Evolutionary conservation across 2,888 invertebrate genomes (phyloP), one percentile per base, ranked within the genome.

Genomic region (Zelleria hepariella): DNA sequence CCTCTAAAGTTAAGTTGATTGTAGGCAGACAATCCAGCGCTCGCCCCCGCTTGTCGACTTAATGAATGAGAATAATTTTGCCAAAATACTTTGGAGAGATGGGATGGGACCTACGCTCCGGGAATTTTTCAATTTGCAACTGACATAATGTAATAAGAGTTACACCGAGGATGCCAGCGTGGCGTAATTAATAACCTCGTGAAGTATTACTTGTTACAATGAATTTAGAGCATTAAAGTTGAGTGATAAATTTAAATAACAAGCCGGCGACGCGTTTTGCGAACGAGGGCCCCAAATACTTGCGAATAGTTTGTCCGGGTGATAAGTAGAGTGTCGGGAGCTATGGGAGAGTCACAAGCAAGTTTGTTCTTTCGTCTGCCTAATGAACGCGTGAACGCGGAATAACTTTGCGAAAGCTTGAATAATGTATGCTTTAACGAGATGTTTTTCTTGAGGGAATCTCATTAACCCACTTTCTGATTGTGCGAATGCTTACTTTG

Each of bases 121-220:
- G 86, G 86, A 87, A 88, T 88, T 88, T 88, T 88, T 87, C 86
- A 88, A 88, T 87, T 88, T 86, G 85, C 85, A 83, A 84, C 87
- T 86, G 85, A 87, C 85, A 85, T 87, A 86, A 86, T 86, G 84
- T 86, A 82, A 87, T 88, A 86, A 88, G 86, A 86, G 82, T 87
- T 86, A 86, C 87, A 86, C 82, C 78, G 77, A 81, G 82, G 78
- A 86, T 83, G 84, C 83, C 75, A 74, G 78, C 79, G 80, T 82
- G 81, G 75, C 79, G 83, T 86, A 88, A 88, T 88, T 88, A 88
- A 87, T 88, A 87, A 86, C 82, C 82, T 21, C 75, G 82, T 86
- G 82, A 88, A 88, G 85, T 86, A 87, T 87, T 86, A 85, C 86
- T 86, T 86, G 86, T 82, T 82, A 84, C 86, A 82, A 85, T 82